Evolutionary conservation across 2,888 invertebrate species (phyloP).

Genomic region (Tinea pellionella): DNA sequence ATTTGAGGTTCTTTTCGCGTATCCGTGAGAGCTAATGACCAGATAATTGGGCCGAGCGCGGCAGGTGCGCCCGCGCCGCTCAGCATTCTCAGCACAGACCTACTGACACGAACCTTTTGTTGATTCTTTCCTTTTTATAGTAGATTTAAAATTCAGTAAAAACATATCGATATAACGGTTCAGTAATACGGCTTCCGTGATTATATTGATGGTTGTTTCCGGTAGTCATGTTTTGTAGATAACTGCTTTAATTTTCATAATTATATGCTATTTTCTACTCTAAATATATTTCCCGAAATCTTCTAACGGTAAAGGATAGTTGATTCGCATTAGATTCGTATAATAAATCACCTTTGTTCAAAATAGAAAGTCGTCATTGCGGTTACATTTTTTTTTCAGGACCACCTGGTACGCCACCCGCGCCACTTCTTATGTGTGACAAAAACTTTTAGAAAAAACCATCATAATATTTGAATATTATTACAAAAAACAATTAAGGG

Average conservation of each 20-base stretch:
- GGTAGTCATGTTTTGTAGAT: slow-evolving; percentile 6
- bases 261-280: not conserved
- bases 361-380: slow-evolving; percentile 3
- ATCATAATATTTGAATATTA: slow-evolving; percentile 68
- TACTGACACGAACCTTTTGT: slow-evolving; percentile 20
- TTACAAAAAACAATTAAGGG: slow-evolving; percentile 67
- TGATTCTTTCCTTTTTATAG: not conserved
- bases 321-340: not conserved
- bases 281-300: not conserved
- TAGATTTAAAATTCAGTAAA: slow-evolving; percentile 5
- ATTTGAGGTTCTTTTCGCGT: slow-evolving; percentile 31
- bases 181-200: slow-evolving; percentile 7
- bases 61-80: slow-evolving; percentile 46
- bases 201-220: slow-evolving; percentile 3
- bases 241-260: not conserved
- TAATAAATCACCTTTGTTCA: not conserved
- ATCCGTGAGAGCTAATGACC: slow-evolving; percentile 48
- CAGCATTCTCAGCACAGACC: slow-evolving; percentile 55
- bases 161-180: slow-evolving; percentile 6
- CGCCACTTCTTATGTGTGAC: slow-evolving; percentile 38
- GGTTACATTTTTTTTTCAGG: slow-evolving; percentile 36
- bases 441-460: slow-evolving; percentile 53
- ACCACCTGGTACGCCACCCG: slow-evolving; percentile 66
- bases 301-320: not conserved
- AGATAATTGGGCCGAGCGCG: slow-evolving; percentile 41